Conservation (phyloP, 2,797 vertebrate species). For the Hypotaenidia philippensis region DNA sequence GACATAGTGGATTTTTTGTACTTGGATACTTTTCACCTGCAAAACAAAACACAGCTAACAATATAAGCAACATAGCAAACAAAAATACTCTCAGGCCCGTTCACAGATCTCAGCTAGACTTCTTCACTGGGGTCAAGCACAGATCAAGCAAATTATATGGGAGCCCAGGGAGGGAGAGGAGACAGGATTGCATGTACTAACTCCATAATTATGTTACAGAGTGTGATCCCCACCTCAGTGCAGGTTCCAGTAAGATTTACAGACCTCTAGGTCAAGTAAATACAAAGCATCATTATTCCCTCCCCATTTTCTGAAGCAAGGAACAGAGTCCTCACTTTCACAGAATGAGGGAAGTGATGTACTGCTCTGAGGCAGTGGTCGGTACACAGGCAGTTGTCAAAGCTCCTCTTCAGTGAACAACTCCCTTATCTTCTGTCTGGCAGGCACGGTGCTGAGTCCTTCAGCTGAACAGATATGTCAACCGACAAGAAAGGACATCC, state of each 20-base stretch:
- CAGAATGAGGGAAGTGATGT: not conserved
- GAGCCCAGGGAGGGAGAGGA: not conserved
- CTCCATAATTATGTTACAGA: not conserved
- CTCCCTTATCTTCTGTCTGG: not conserved
- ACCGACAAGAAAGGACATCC: not conserved
- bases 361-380: not conserved
- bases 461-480: not conserved
- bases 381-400: not conserved
- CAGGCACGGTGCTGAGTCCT: not conserved
- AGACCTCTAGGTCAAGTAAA: not conserved
- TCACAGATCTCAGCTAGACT: not conserved
- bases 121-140: not conserved
- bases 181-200: not conserved
- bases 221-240: not conserved
- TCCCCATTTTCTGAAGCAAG: not conserved
- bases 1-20: constrained; percentile 83
- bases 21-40: constrained; percentile 80
- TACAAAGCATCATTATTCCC: not conserved
- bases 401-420: not conserved
- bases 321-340: not conserved
- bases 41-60: constrained; percentile 12
- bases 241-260: not conserved
- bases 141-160: not conserved
- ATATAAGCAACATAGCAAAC: not conserved
- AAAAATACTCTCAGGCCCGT: not conserved